Conservation (phyloP, 2,113 vertebrate species). For the Charadrius vociferus region DNA sequence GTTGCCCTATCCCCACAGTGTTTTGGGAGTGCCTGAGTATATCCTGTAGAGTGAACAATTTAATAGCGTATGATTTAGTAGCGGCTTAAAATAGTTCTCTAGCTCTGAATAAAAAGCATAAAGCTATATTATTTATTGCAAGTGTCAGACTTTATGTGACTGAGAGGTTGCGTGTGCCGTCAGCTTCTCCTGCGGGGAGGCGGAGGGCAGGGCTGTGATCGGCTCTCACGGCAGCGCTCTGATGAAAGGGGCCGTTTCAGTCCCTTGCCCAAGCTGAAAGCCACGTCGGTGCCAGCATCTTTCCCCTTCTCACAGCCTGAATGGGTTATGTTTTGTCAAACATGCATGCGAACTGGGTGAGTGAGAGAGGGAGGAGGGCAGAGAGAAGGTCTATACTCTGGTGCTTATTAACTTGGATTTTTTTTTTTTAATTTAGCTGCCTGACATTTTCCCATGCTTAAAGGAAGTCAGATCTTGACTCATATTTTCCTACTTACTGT, state of each 20-base stretch:
- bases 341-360: not conserved
- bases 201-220: not conserved
- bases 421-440: constrained; percentile 7
- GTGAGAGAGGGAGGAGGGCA: not conserved
- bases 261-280: not conserved
- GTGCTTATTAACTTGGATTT: not conserved
- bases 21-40: not conserved
- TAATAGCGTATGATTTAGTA: not conserved
- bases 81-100: not conserved
- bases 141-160: not conserved
- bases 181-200: not conserved
- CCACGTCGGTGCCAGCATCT: not conserved
- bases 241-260: not conserved
- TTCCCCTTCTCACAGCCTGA: not conserved
- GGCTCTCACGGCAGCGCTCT: not conserved
- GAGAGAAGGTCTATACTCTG: not conserved
- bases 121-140: not conserved
- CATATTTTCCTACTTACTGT: not conserved
- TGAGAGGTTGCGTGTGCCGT: not conserved
- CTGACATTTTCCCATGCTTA: constrained; percentile 45
- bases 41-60: not conserved
- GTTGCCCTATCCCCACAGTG: not conserved
- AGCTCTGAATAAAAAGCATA: not conserved
- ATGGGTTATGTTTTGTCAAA: not conserved
- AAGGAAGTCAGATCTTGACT: constrained; percentile 16